A percentile compares a stretch with the other conserved stretches of the same genome.
Evolutionary conservation across 2,113 vertebrate genomes (phyloP).

Genomic region (Pyrgilauda ruficollis): DNA sequence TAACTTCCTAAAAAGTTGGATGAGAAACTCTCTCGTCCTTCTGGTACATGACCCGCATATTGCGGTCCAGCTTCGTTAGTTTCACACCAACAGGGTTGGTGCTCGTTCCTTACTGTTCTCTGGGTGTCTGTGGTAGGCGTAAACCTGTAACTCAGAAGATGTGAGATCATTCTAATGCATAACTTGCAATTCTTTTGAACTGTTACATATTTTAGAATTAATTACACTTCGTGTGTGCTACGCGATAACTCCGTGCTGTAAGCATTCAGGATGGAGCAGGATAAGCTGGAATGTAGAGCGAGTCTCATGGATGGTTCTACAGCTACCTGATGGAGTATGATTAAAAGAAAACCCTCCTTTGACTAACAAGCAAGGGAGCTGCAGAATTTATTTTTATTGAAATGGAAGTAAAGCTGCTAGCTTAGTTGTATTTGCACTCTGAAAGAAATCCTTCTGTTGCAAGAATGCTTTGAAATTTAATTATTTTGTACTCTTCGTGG

Average conservation of each 20-base stretch:
- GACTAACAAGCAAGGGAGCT: neutral
- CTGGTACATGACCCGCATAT: fast-evolving
- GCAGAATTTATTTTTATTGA: neutral
- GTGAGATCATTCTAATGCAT: neutral
- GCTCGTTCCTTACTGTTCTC: fast-evolving
- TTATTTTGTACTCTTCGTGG: neutral
- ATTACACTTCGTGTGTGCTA: neutral
- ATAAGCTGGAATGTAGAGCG: neutral
- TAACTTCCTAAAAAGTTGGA: neutral
- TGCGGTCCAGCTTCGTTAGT: neutral
- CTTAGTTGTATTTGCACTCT: neutral
- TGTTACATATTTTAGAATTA: neutral
- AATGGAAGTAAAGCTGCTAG: neutral
- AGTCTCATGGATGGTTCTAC: neutral
- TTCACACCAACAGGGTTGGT: neutral
- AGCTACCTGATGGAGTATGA: neutral
- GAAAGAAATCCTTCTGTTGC: neutral
- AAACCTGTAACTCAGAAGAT: neutral
- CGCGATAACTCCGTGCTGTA: neutral
- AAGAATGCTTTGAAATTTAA: neutral
- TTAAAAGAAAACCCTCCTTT: neutral
- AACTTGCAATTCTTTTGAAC: neutral
- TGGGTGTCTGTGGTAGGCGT: neutral
- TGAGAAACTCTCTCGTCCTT: neutral
- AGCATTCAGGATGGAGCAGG: neutral